A percentile compares a stretch with the other conserved stretches of the same genome.
Evolutionary conservation across 2,797 vertebrate genomes (phyloP).

Genomic region (Notolabrus celidotus): DNA sequence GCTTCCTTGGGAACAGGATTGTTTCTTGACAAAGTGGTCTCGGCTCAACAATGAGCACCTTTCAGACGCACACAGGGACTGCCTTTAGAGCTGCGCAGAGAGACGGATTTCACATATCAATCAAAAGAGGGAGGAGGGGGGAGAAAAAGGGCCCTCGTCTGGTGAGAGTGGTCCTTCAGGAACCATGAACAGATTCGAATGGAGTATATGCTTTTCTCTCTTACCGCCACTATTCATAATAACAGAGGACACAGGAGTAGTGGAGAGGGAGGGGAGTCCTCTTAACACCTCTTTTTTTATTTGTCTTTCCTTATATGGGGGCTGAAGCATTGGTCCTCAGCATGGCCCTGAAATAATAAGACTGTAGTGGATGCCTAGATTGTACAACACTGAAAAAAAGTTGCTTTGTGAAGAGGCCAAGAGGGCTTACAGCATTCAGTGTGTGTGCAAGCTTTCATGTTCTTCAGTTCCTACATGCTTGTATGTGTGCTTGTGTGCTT

Average conservation of each 20-base stretch:
- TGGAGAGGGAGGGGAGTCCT: constrained; percentile 55
- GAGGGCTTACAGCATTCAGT: constrained; percentile 42
- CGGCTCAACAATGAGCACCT: constrained; percentile 88
- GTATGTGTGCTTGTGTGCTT: background rate
- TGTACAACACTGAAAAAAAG: constrained; percentile 59
- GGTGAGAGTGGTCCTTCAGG: constrained; percentile 82
- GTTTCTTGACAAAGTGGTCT: constrained; percentile 89
- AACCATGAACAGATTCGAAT: constrained; percentile 77
- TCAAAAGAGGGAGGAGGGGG: constrained; percentile 77
- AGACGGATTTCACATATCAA: constrained; percentile 92
- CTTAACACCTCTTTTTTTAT: constrained; percentile 59
- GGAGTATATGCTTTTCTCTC: constrained; percentile 80
- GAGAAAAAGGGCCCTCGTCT: constrained; percentile 72
- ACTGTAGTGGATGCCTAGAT: constrained; percentile 50
- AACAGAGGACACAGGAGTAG: constrained; percentile 55
- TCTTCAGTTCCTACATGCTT: constrained; percentile 13
- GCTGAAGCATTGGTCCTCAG: constrained; percentile 41
- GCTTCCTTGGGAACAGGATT: constrained; percentile 89
- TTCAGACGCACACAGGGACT: constrained; percentile 85
- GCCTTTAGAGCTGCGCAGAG: constrained; percentile 84
- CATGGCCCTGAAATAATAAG: constrained; percentile 58
- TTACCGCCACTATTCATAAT: constrained; percentile 76
- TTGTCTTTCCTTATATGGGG: constrained; percentile 46
- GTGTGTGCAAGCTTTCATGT: constrained; percentile 23
- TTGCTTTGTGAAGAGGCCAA: constrained; percentile 53